phyloP scores from a whole-genome alignment of 2,888 invertebrate genomes.

The Catocala sponsa region DNA sequence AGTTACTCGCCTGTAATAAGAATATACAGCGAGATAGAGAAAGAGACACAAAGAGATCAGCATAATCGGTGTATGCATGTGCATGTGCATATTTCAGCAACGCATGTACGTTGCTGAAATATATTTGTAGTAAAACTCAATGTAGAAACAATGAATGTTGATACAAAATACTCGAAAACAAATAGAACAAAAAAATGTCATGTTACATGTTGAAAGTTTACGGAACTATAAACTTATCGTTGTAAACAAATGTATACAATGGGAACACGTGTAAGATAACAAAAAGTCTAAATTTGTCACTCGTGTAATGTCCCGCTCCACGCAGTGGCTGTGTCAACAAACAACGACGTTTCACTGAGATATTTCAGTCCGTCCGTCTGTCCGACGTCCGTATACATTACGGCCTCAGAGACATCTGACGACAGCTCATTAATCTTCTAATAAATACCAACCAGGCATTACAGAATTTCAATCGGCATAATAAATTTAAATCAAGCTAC shows the following conservation, averaged over 20 bases:
- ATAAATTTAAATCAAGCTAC: slow-evolving; percentile 45
- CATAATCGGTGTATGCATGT: no score
- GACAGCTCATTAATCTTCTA: slow-evolving; percentile 84
- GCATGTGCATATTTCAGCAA: no score
- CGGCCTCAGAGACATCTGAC: slow-evolving; percentile 81
- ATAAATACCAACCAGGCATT: slow-evolving; percentile 78
- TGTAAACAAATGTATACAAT: slow-evolving; percentile 50
- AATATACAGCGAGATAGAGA: no score
- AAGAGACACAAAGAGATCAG: no score
- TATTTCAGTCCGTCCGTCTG: slow-evolving; percentile 75
- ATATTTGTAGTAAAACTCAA: background rate
- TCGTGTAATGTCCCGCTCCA: slow-evolving; percentile 67
- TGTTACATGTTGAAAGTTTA: slow-evolving; percentile 37
- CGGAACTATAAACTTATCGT: slow-evolving; percentile 37
- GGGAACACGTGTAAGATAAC: slow-evolving; percentile 60
- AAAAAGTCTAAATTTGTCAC: slow-evolving; percentile 66
- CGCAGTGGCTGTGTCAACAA: slow-evolving; percentile 74
- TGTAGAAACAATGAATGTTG: background rate
- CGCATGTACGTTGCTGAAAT: no score
- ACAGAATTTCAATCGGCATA: slow-evolving; percentile 49
- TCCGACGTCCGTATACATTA: slow-evolving; percentile 62
- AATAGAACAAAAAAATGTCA: slow-evolving; percentile 19
- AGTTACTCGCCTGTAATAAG: no score
- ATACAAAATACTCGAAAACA: slow-evolving; percentile 2
- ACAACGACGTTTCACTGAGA: slow-evolving; percentile 66